Base-by-base conservation (phyloP, 2,888 invertebrate species). In the Erebia aethiops region DNA sequence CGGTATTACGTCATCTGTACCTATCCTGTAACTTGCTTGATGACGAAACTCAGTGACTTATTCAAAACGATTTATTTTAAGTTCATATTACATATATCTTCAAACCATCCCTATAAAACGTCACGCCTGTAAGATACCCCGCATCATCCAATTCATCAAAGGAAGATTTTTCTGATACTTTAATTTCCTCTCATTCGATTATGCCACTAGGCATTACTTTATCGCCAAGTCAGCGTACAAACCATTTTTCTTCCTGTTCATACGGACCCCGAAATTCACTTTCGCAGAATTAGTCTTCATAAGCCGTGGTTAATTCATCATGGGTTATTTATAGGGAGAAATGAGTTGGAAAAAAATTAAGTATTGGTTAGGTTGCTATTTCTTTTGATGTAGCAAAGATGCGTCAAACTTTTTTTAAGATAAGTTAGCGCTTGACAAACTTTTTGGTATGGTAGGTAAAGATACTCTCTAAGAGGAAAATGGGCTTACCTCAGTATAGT, bases 171-270 rank as follows among this genome's bases (percentile, higher is more conserved):
- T 84, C 84, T 81, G 79, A 81, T 78, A 78, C 84, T 83, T 88
- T 86, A 85, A 88, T 87, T 87, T 87, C 80, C 80, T 83, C 80
- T 82, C 75, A 90, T 89, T 87, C 87, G 86, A 91, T 91, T 90
- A 91, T 79, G 74, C 83, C 83, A 83, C 84, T 84, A 86, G 54
- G 79, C 82, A 82, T 86, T 82, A 84, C 72, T 64, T 76, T 87
- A 85, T 82, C 83, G 92, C 89, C 72, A 79, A 87, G 90, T 92
- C 92, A 92, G 80, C 79, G 72, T 72, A 60, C 72, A 74, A 72
- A 81, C 81, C 87, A 92, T 92, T 92, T 90, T 87, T 92, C 91
- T 90, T 89, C 81, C 78, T 35, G 80, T 81, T 81, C 83, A 83
- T 78, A 71, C 54, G 81, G 78, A 79, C 83, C 87, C 89, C 89